phyloP scores from a whole-genome alignment of 2,888 invertebrate genomes.

The Eristalis tenax region DNA sequence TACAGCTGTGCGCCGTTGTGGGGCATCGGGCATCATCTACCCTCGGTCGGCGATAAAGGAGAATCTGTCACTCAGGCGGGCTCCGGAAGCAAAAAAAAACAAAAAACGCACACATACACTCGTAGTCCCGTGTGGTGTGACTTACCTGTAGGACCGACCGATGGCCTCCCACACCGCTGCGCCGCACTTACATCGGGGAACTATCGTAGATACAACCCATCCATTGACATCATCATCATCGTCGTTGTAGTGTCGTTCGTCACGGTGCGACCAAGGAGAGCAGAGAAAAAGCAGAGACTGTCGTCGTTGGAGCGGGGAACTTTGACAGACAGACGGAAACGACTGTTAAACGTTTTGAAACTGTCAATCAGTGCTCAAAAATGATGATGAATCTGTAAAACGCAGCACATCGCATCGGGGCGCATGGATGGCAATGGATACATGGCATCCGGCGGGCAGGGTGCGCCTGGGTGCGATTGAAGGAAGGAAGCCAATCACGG shows the following conservation, averaged over 20 bases:
- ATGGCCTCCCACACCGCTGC: not conserved
- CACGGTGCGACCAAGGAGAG: not conserved
- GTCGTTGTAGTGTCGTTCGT: conserved; percentile 38
- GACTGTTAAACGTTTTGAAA: conserved; percentile 67
- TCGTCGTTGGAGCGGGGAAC: not conserved
- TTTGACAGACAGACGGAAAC: conserved; percentile 63
- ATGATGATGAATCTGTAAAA: conserved; percentile 61
- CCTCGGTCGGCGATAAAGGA: conserved; percentile 1
- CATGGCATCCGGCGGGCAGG: conserved; percentile 40
- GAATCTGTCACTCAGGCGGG: conserved; percentile 37
- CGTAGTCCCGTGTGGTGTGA: conserved; percentile 25
- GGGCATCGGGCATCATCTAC: conserved; percentile 15
- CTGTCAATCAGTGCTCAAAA: conserved; percentile 68
- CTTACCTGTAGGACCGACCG: conserved; percentile 61
- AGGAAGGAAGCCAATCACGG: conserved; percentile 51
- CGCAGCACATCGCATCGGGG: conserved; percentile 20
- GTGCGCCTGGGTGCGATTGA: conserved; percentile 7
- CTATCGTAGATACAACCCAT: conserved; percentile 44
- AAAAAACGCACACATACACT: not conserved
- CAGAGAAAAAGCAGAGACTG: not conserved
- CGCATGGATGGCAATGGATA: conserved; percentile 22
- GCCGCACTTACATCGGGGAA: conserved; percentile 34
- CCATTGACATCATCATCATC: conserved; percentile 57
- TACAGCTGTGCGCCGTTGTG: conserved; percentile 40
- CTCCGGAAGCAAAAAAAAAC: not conserved